A percentile compares a stretch with the other conserved stretches of the same genome.
These are phyloP conservation scores for Hirudo medicinalis DNA, from an alignment of 1,140 invertebrate genomes.

Conservation along the genomic window DNA sequence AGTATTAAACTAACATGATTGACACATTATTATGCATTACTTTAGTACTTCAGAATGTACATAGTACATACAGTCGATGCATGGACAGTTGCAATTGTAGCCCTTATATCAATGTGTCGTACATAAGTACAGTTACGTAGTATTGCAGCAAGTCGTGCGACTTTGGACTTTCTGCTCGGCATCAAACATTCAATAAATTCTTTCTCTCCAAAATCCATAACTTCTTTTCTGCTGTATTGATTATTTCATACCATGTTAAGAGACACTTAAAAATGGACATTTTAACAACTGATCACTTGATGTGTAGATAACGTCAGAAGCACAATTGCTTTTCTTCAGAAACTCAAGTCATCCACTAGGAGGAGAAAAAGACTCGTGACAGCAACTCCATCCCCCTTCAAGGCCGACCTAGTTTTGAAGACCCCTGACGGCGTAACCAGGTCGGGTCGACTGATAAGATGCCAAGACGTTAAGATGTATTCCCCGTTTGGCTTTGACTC, in stretches of 20 bases:
- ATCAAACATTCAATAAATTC: too few relatives aligned
- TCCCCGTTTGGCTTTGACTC: constrained; percentile 1
- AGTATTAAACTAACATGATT: too few relatives aligned
- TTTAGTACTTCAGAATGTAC: too few relatives aligned
- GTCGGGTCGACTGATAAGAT: not conserved
- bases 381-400: not conserved
- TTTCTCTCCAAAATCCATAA: too few relatives aligned
- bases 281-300: not conserved
- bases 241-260: not conserved
- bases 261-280: not conserved
- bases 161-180: too few relatives aligned
- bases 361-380: not conserved
- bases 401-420: not conserved
- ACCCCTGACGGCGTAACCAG: not conserved
- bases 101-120: too few relatives aligned
- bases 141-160: too few relatives aligned
- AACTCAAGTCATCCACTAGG: not conserved
- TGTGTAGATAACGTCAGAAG: not conserved
- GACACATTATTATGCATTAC: too few relatives aligned
- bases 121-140: too few relatives aligned
- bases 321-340: not conserved
- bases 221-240: too few relatives aligned
- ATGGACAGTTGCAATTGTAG: too few relatives aligned
- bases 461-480: constrained; percentile 2
- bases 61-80: too few relatives aligned